Percentiles rank a stretch among this genome's conserved stretches.
These are phyloP conservation scores for Peromyscus nudipes DNA, from an alignment of 2,797 vertebrate species.

Conservation along the genomic window DNA sequence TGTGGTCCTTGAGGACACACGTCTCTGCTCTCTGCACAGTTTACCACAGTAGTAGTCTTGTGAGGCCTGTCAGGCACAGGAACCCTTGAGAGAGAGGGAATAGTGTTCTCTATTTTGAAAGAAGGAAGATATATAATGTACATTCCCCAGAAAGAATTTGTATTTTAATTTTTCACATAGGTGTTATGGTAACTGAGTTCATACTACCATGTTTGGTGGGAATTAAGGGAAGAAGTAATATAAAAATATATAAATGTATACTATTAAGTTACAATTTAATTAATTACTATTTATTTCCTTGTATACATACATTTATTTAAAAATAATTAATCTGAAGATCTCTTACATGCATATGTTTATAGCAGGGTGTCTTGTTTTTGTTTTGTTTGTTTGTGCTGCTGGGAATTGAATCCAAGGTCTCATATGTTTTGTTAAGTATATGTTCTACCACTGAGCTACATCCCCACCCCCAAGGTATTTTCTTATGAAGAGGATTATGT, in stretches of 20 bases:
- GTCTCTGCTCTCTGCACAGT: not conserved
- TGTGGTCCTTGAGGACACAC: slow-evolving; percentile 51
- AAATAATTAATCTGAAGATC: slow-evolving; percentile 24
- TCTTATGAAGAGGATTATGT: slow-evolving; percentile 22
- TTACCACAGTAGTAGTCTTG: slow-evolving; percentile 13
- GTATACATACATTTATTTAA: slow-evolving; percentile 51
- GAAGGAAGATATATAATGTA: slow-evolving; percentile 40
- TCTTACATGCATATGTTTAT: not conserved
- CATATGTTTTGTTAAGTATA: not conserved
- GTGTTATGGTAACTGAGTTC: slow-evolving; percentile 9
- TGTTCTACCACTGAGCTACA: not conserved
- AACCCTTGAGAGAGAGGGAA: not conserved
- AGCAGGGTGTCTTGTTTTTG: not conserved
- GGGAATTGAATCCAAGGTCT: not conserved
- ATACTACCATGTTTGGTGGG: slow-evolving; percentile 49
- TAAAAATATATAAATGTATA: slow-evolving; percentile 53
- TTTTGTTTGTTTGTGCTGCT: slow-evolving; percentile 18
- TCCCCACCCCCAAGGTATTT: not conserved
- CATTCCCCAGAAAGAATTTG: slow-evolving; percentile 46
- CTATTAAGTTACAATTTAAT: slow-evolving; percentile 49
- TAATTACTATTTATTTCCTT: slow-evolving; percentile 57
- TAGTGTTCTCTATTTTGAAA: slow-evolving; percentile 34
- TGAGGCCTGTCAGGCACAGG: not conserved
- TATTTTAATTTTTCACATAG: slow-evolving; percentile 43
- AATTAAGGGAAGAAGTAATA: slow-evolving; percentile 16